phyloP scores from a whole-genome alignment of 2,797 vertebrate species.

The Alauda arvensis region DNA sequence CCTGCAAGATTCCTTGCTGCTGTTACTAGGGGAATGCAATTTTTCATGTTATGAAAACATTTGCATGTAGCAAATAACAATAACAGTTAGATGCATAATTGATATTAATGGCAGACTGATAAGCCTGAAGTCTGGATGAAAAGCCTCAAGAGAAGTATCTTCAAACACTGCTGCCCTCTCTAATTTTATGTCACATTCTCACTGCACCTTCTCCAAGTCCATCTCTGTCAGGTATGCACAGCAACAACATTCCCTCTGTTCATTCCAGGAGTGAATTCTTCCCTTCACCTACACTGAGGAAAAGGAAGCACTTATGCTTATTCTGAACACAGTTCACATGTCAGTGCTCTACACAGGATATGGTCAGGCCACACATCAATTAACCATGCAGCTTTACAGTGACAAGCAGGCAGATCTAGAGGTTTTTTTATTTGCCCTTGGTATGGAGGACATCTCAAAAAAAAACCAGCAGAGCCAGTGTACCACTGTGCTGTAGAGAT shows the following conservation, averaged over 20 bases:
- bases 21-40: not conserved
- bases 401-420: not conserved
- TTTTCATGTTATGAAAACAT: not conserved
- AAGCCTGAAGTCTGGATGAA: not conserved
- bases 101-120: not conserved
- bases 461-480: not conserved
- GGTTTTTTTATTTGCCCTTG: not conserved
- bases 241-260: not conserved
- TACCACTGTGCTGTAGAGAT: not conserved
- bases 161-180: not conserved
- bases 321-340: not conserved
- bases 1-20: not conserved
- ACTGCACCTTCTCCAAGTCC: not conserved
- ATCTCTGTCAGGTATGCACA: not conserved
- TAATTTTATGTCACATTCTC: not conserved
- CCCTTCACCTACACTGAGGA: not conserved
- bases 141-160: not conserved
- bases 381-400: not conserved
- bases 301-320: not conserved
- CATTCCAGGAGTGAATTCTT: not conserved
- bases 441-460: not conserved
- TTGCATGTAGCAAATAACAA: not conserved
- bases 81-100: not conserved
- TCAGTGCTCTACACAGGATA: not conserved
- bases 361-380: not conserved